Conservation (phyloP, 2,888 invertebrate genomes). For the Ellobium chinense region DNA sequence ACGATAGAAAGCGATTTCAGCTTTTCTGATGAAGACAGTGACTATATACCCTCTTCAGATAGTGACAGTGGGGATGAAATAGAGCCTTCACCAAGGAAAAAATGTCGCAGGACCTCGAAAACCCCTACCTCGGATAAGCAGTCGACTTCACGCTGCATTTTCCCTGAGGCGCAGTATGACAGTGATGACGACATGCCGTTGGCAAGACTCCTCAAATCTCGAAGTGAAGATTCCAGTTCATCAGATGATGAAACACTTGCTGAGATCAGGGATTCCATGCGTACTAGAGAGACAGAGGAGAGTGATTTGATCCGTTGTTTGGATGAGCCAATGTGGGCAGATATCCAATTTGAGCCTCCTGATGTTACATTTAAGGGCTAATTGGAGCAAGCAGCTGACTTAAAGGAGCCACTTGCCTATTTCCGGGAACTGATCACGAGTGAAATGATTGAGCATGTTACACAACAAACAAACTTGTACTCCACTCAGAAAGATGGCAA, state of each 20-base stretch:
- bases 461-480: conserved; percentile 26
- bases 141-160: no score
- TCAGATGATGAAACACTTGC: not conserved
- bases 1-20: not conserved
- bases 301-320: not conserved
- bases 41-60: not conserved
- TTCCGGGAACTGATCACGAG: conserved; percentile 18
- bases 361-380: conserved; percentile 9
- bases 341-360: not conserved
- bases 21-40: not conserved
- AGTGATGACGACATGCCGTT: not conserved
- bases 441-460: conserved; percentile 22
- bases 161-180: no score
- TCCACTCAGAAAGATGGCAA: conserved; percentile 23
- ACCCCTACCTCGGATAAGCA: no score
- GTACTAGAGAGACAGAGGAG: not conserved
- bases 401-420: conserved; percentile 29
- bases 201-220: not conserved
- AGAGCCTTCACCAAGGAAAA: not conserved
- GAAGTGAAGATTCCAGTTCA: not conserved
- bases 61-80: conserved; percentile 7
- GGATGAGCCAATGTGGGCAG: conserved; percentile 17
- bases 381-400: not conserved
- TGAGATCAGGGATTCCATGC: not conserved
- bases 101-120: not conserved